These are phyloP conservation scores for Leptopilina boulardi DNA, from an alignment of 1,140 invertebrate genomes.

Conservation along the genomic window DNA sequence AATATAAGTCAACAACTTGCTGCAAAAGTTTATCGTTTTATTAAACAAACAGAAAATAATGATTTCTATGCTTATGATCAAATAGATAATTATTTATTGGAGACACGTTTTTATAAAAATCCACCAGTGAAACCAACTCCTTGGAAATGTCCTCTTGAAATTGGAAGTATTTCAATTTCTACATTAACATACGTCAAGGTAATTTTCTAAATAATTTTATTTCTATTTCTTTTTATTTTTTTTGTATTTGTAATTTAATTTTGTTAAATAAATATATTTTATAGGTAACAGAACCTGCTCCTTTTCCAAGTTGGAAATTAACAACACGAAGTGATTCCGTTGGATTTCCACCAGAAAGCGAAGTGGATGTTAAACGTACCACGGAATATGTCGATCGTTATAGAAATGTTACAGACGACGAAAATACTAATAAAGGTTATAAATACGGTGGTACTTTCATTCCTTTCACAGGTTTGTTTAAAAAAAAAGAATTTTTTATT, in stretches of 20 bases:
- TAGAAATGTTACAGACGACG: background rate
- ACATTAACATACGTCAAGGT: background rate
- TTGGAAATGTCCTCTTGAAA: background rate
- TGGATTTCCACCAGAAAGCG: conserved; percentile 15
- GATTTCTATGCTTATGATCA: background rate
- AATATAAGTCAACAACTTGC: background rate
- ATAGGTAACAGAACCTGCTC: background rate
- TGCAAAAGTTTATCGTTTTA: background rate
- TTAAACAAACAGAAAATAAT: background rate
- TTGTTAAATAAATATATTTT: background rate
- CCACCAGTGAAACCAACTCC: background rate
- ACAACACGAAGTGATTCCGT: background rate
- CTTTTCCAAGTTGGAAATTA: background rate
- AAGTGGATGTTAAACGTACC: background rate
- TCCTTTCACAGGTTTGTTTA: background rate
- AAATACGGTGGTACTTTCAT: conserved; percentile 7
- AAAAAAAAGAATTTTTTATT: background rate
- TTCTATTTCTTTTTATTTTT: background rate
- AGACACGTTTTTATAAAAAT: conserved; percentile 17
- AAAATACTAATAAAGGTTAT: background rate
- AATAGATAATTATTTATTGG: background rate
- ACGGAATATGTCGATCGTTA: background rate
- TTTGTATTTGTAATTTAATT: too few relatives aligned
- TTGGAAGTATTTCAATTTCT: background rate
- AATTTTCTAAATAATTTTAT: background rate